Evolutionary conservation across 2,888 invertebrate species (phyloP).

Genomic region (Metalampra italica): DNA sequence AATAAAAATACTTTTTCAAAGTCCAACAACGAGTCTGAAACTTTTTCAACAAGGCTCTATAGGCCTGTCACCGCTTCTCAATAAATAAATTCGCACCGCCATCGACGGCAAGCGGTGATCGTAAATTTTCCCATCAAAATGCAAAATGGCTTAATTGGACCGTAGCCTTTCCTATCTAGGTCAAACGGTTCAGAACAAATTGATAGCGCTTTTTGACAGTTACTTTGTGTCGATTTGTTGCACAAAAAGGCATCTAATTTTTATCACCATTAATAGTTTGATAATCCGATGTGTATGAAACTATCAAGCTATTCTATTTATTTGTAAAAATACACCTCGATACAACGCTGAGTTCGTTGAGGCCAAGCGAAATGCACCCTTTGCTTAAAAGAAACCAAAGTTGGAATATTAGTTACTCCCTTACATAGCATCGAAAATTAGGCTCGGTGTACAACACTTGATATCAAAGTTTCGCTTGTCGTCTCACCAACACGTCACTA

Average conservation of each 20-base stretch:
- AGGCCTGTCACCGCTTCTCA: conserved; percentile 41
- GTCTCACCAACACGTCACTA: too few species aligned
- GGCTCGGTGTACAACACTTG: too few species aligned
- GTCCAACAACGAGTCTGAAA: conserved; percentile 21
- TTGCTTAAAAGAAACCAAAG: too few species aligned
- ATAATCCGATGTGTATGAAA: too few species aligned
- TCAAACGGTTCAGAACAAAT: conserved; percentile 69
- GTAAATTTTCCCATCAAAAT: conserved; percentile 74
- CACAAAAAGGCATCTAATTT: conserved; percentile 18
- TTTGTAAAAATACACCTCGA: too few species aligned
- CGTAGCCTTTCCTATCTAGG: conserved; percentile 71
- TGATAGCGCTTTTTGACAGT: conserved; percentile 62
- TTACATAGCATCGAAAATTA: too few species aligned
- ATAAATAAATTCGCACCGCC: conserved; percentile 55
- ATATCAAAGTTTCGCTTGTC: too few species aligned
- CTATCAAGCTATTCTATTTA: too few species aligned
- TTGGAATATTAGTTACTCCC: too few species aligned
- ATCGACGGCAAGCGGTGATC: conserved; percentile 33
- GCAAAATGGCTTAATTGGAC: conserved; percentile 77
- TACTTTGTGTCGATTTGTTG: conserved; percentile 49
- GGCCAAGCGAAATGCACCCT: too few species aligned
- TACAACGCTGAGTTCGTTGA: too few species aligned
- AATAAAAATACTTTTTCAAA: conserved; percentile 13
- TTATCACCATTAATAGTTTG: background rate
- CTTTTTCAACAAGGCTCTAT: conserved; percentile 23